phyloP scores from a whole-genome alignment of 2,113 vertebrate species.

The Sylvilagus bachmani region DNA sequence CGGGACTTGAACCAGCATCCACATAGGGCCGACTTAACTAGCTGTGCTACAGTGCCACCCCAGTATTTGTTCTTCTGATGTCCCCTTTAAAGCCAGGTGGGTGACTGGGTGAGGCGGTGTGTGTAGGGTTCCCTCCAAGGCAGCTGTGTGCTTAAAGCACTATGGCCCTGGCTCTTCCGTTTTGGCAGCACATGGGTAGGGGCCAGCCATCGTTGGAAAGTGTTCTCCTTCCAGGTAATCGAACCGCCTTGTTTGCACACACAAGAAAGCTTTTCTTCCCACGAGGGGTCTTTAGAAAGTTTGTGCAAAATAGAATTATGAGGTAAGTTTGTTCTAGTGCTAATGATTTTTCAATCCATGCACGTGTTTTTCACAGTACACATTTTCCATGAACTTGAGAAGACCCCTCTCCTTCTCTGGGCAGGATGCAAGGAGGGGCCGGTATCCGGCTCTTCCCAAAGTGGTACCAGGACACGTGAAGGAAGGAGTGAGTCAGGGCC shows the following conservation, averaged over 20 bases:
- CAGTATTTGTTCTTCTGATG: not conserved
- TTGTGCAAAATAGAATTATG: too few species aligned
- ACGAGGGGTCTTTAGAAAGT: too few species aligned
- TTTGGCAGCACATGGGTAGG: not conserved
- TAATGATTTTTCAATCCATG: too few species aligned
- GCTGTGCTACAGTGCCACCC: too few species aligned
- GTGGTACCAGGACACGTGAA: not conserved
- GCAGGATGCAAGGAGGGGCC: not conserved
- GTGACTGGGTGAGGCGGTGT: not conserved
- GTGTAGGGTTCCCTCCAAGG: not conserved
- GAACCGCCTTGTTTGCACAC: not conserved
- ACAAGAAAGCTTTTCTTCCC: constrained; percentile 4
- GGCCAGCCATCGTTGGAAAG: not conserved
- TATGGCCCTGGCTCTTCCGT: not conserved
- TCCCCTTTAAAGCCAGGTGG: not conserved
- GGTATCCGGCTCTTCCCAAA: not conserved
- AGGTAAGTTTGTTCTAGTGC: too few species aligned
- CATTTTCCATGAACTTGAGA: too few species aligned
- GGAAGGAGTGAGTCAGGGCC: not conserved
- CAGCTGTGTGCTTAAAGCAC: not conserved
- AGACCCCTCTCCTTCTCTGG: not conserved
- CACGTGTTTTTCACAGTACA: too few species aligned
- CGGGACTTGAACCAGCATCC: too few species aligned
- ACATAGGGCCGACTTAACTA: too few species aligned
- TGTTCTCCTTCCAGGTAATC: constrained; percentile 11